phyloP scores from a whole-genome alignment of 2,797 vertebrate species.

The Tachyglossus aculeatus region DNA sequence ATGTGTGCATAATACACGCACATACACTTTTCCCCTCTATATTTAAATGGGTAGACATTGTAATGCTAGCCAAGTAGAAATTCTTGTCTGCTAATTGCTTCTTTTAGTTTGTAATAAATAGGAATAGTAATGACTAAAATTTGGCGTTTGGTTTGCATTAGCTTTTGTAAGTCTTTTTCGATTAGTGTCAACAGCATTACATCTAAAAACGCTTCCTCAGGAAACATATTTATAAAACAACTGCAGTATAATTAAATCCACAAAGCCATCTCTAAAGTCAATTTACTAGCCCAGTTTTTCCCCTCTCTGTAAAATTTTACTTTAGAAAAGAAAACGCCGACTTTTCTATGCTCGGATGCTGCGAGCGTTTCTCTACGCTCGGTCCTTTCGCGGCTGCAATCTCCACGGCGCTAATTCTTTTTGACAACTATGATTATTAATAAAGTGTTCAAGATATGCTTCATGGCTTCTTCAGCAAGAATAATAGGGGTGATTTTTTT shows the following conservation, averaged over 20 bases:
- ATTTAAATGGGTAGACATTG: slow-evolving; percentile 75
- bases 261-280: slow-evolving; percentile 81
- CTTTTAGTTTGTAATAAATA: slow-evolving; percentile 79
- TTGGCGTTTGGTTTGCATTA: slow-evolving; percentile 79
- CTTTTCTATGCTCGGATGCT: too few species aligned
- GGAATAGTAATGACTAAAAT: slow-evolving; percentile 79
- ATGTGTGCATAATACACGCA: too few species aligned
- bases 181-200: slow-evolving; percentile 79
- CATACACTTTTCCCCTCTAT: slow-evolving; percentile 65
- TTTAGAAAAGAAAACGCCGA: slow-evolving; percentile 71
- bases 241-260: slow-evolving; percentile 82
- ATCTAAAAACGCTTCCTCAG: slow-evolving; percentile 79
- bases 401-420: slow-evolving; percentile 72
- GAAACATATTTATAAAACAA: slow-evolving; percentile 85
- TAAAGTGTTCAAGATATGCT: slow-evolving; percentile 69
- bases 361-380: too few species aligned
- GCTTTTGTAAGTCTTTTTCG: slow-evolving; percentile 77
- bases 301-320: slow-evolving; percentile 64
- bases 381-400: slow-evolving; percentile 69
- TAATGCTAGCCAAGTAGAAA: slow-evolving; percentile 79
- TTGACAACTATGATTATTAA: slow-evolving; percentile 78
- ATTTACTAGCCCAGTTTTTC: slow-evolving; percentile 73
- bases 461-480: slow-evolving; percentile 68
- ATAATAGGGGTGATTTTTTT: slow-evolving; percentile 35
- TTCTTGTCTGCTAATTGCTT: slow-evolving; percentile 76